phyloP scores from a whole-genome alignment of 2,888 invertebrate genomes.

The Trypoxylon attenuatum region DNA sequence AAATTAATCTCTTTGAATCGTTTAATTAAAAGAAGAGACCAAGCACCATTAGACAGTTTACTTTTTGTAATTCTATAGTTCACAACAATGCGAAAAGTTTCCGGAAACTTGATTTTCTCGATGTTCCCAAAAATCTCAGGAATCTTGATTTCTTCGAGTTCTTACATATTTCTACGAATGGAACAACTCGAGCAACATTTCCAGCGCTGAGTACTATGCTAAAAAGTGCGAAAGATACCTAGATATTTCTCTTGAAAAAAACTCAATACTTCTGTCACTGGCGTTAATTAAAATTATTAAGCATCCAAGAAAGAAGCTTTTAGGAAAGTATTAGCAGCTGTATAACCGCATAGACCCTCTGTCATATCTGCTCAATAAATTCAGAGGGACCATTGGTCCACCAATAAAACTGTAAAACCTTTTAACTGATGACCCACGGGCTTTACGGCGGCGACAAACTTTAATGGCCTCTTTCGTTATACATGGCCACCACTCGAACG shows the following conservation, averaged over 20 bases:
- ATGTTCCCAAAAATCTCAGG: too few relatives aligned
- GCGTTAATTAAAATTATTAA: conserved; percentile 32
- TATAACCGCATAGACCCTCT: conserved; percentile 28
- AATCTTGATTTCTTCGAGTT: too few relatives aligned
- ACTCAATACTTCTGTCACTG: conserved; percentile 39
- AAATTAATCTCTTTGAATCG: too few relatives aligned
- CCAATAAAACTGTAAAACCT: conserved; percentile 64
- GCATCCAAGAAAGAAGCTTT: conserved; percentile 27
- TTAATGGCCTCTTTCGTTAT: conserved; percentile 40
- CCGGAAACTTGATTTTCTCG: too few relatives aligned
- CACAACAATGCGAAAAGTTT: too few relatives aligned
- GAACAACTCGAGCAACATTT: too few relatives aligned
- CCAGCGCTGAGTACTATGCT: too few relatives aligned
- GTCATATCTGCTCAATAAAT: conserved; percentile 63
- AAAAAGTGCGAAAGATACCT: conserved; percentile 14
- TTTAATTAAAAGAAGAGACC: too few relatives aligned
- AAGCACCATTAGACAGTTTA: too few relatives aligned
- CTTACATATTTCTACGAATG: too few relatives aligned
- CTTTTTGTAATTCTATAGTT: too few relatives aligned
- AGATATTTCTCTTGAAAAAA: conserved; percentile 8
- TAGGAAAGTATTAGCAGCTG: conserved; percentile 42
- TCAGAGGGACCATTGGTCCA: conserved; percentile 49
- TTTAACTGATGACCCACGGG: conserved; percentile 59
- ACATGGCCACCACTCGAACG: conserved; percentile 16
- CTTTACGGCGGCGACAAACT: conserved; percentile 45